Conservation (phyloP, 2,113 vertebrate genomes). For the Anoplopoma fimbria region DNA sequence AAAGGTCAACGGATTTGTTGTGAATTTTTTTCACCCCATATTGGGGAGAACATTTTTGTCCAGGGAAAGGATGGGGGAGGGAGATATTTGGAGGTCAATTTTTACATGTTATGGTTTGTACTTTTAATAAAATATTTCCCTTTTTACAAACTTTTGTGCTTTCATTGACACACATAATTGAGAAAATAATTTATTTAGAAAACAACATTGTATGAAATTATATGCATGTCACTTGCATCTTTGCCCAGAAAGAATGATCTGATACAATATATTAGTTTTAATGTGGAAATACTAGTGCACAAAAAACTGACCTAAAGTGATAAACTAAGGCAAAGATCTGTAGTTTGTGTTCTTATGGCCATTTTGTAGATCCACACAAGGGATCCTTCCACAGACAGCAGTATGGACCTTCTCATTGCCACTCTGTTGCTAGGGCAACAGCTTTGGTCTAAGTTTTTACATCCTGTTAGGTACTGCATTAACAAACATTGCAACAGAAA, state of each 20-base stretch:
- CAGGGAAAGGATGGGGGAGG: not conserved
- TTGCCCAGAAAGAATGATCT: not conserved
- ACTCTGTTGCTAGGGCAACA: not conserved
- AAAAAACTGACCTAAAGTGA: constrained; percentile 41
- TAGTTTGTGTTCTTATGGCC: constrained; percentile 19
- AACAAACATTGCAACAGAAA: not conserved
- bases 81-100: constrained; percentile 70
- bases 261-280: constrained; percentile 47
- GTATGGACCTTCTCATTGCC: too few relatives aligned
- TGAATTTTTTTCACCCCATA: constrained; percentile 85
- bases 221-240: constrained; percentile 44
- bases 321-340: constrained; percentile 17
- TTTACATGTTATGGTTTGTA: constrained; percentile 81
- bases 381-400: constrained; percentile 26
- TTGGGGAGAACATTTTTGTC: constrained; percentile 81
- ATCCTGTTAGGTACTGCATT: not conserved
- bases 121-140: constrained; percentile 83
- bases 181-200: constrained; percentile 86
- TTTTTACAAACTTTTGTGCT: constrained; percentile 66
- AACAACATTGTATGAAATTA: constrained; percentile 73
- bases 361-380: not conserved
- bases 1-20: constrained; percentile 74
- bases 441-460: not conserved
- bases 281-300: constrained; percentile 47
- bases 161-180: constrained; percentile 58